These are phyloP conservation scores for Neria commutata DNA, from an alignment of 2,888 invertebrate genomes.

Conservation along the genomic window DNA sequence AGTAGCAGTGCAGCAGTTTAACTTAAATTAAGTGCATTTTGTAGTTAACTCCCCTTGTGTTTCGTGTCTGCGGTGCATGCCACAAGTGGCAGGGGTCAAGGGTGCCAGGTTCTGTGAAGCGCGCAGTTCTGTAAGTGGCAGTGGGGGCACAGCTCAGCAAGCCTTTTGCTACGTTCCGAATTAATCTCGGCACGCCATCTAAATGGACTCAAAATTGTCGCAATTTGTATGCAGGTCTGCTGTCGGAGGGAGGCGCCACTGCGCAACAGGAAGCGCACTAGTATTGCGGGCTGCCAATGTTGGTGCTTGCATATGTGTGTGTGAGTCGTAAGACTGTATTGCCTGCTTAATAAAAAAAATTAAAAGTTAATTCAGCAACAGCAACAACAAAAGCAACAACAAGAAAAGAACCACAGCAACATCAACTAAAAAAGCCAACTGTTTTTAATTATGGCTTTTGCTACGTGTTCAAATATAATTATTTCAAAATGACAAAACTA, in stretches of 20 bases:
- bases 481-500: conserved; percentile 11
- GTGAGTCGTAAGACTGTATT: not conserved
- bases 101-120: conserved; percentile 3
- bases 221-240: conserved; percentile 35
- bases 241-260: too few species aligned
- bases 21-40: conserved; percentile 1
- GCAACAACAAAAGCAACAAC: too few species aligned
- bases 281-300: too few species aligned
- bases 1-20: too few species aligned
- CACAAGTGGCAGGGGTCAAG: not conserved
- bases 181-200: conserved; percentile 41
- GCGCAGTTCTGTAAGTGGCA: not conserved
- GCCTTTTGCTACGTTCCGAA: conserved; percentile 19
- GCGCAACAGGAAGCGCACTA: too few species aligned
- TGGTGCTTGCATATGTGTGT: not conserved
- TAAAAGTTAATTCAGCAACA: not conserved
- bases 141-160: conserved; percentile 6
- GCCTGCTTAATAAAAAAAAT: not conserved
- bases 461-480: conserved; percentile 25
- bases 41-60: not conserved
- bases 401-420: too few species aligned
- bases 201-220: conserved; percentile 38
- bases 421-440: not conserved
- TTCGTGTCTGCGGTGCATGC: not conserved
- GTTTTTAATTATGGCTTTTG: conserved; percentile 17